Evolutionary conservation across 2,888 invertebrate genomes (phyloP).

Genomic region (Formica aserva): DNA sequence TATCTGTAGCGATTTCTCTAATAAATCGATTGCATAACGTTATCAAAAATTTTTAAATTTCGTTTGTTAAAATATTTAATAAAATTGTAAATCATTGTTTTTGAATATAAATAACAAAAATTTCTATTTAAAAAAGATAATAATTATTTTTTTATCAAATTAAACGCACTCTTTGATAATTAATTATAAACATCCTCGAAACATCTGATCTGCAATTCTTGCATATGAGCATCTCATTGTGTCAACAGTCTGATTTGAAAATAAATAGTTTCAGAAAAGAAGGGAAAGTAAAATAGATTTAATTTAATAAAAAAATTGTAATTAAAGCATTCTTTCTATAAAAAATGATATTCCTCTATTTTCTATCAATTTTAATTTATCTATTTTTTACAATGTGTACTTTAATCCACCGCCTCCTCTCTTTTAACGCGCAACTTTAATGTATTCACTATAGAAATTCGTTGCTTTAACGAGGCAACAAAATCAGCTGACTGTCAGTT

Average conservation of each 20-base stretch:
- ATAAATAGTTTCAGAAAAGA: too few species aligned
- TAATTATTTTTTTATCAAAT: neutral
- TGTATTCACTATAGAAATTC: neutral
- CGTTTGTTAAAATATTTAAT: neutral
- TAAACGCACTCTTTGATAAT: neutral
- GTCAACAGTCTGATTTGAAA: neutral
- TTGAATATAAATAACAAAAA: neutral
- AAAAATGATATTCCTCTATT: neutral
- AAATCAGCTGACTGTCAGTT: slow-evolving; percentile 18
- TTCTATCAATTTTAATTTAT: neutral
- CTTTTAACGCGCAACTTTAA: neutral
- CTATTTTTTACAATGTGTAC: neutral
- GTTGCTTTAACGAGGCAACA: neutral
- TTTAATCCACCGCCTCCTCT: neutral
- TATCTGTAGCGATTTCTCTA: neutral
- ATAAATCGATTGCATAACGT: neutral
- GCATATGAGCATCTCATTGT: neutral
- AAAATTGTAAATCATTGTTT: neutral
- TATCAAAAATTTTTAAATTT: too few species aligned
- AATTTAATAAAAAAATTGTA: neutral
- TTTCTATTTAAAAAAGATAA: neutral
- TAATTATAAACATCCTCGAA: neutral
- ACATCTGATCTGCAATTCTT: neutral
- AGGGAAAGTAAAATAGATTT: neutral
- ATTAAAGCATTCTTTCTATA: neutral